Conservation (phyloP, 2,113 vertebrate species). For the Perognathus longimembris region DNA sequence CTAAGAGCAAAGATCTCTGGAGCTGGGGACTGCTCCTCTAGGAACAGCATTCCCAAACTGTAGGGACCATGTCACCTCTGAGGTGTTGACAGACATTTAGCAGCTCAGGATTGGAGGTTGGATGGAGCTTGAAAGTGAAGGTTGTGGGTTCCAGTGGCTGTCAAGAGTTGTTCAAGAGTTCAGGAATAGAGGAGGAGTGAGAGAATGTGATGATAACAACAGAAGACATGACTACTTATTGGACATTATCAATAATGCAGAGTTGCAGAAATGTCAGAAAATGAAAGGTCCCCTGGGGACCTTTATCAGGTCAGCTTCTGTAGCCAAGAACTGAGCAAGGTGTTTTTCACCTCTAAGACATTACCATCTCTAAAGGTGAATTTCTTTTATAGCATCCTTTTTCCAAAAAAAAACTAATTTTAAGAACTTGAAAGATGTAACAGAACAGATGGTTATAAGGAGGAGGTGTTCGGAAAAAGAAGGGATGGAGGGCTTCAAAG, state of each 20-base stretch:
- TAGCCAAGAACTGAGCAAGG: not conserved
- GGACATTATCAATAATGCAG: not conserved
- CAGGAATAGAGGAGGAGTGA: not conserved
- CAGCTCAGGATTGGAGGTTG: not conserved
- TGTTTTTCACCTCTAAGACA: not conserved
- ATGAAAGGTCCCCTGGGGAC: not conserved
- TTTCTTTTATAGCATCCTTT: not conserved
- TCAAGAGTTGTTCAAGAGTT: not conserved
- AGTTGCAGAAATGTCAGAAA: too few species aligned
- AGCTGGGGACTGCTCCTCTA: not conserved
- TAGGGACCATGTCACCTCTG: fast-evolving
- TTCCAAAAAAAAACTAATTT: not conserved
- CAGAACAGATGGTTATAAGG: conserved; percentile 18
- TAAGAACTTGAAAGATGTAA: not conserved
- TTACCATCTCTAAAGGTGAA: not conserved
- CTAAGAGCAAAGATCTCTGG: not conserved
- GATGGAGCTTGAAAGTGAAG: not conserved
- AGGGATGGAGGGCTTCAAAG: not conserved
- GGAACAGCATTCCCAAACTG: not conserved
- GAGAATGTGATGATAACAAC: too few species aligned
- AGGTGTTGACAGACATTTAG: not conserved
- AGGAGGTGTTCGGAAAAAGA: not conserved
- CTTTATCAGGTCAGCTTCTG: not conserved
- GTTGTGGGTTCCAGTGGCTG: not conserved
- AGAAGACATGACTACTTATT: not conserved